These are phyloP conservation scores for Agrotis ipsilon DNA, from an alignment of 2,888 invertebrate genomes.

Conservation along the genomic window DNA sequence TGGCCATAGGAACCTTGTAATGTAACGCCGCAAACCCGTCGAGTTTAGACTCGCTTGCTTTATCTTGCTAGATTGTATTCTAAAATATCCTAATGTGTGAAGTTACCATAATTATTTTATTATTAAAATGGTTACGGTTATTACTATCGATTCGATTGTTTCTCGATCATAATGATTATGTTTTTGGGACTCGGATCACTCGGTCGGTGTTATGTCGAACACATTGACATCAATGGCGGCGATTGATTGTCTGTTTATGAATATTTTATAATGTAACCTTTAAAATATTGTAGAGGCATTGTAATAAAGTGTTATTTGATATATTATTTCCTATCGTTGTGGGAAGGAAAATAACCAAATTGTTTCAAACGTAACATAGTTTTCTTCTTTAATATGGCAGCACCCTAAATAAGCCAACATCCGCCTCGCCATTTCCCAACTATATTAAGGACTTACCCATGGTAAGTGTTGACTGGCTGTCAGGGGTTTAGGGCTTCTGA, in stretches of 20 bases:
- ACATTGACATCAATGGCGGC: slow-evolving; percentile 53
- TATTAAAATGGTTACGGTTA: slow-evolving; percentile 45
- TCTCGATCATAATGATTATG: slow-evolving; percentile 45
- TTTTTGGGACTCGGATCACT: slow-evolving; percentile 32
- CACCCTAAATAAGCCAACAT: too few species aligned
- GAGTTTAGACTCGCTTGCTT: too few species aligned
- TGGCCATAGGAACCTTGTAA: too few species aligned
- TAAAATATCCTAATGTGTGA: slow-evolving; percentile 19
- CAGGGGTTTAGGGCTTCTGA: too few species aligned
- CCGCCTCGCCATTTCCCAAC: too few species aligned
- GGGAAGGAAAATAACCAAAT: not conserved
- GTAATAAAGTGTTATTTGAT: not conserved
- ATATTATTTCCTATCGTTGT: not conserved
- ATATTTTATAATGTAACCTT: slow-evolving; percentile 28
- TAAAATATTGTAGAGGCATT: slow-evolving; percentile 4
- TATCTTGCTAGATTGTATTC: not conserved
- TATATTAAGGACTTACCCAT: too few species aligned
- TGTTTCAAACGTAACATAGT: not conserved
- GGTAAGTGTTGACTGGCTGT: too few species aligned
- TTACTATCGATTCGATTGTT: slow-evolving; percentile 50
- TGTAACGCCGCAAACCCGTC: too few species aligned
- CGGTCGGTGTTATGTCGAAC: slow-evolving; percentile 36
- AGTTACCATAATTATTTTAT: slow-evolving; percentile 15
- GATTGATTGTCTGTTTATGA: slow-evolving; percentile 18
- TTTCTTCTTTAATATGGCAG: too few species aligned